Evolutionary conservation across 1,140 invertebrate genomes (phyloP), one percentile per base, ranked within the genome.

Genomic region (Ceratina australensis): DNA sequence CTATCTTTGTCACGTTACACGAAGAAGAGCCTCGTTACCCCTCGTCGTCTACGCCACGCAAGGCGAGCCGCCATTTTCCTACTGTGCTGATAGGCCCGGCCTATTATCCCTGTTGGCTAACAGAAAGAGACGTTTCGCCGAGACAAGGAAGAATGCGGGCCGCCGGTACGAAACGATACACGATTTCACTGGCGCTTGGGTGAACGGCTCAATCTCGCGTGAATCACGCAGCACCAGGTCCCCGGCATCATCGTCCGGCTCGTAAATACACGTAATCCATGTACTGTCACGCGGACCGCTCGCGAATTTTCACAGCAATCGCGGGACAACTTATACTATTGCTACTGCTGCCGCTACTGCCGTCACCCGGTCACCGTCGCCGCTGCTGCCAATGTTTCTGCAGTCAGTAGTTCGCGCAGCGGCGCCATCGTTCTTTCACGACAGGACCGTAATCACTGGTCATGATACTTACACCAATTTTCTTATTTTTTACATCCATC

Each of bases 61-160:
- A 82, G 77, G 67, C 81, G 57, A 69, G 82, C 81, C 82, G 82
- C 82, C 82, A 84, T 84, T 84, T 84, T 84, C 82, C 78, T 83
- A 83, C 72, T 74, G 77, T 57, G 47, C 71, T 74, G 82, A 84
- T 75, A 80, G 82, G 68, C 81, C 82, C 82, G 82, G 82, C 78
- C 81, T 83, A 83, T 83, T 65, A 75, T 65, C 60, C 80, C 64
- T 65, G 28, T 60, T 22, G 67, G 63, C 71, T 33, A 61, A 67
- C 80, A 50, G 65, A 64, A 52, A 66, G 80, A 79, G 49, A 75
- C 8, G 22, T 20, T 22, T 47, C 57, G 57, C 79, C 33, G 26
- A 57, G 18, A 67, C 24, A 24, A 67, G 56, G 67, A 71, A 50
- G 64, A 64, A 69, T 54, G 33, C 18, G 33, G 0, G 10, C 33